Evolutionary conservation across 2,113 vertebrate genomes (phyloP).

Genomic region (Pontoporia blainvillei): DNA sequence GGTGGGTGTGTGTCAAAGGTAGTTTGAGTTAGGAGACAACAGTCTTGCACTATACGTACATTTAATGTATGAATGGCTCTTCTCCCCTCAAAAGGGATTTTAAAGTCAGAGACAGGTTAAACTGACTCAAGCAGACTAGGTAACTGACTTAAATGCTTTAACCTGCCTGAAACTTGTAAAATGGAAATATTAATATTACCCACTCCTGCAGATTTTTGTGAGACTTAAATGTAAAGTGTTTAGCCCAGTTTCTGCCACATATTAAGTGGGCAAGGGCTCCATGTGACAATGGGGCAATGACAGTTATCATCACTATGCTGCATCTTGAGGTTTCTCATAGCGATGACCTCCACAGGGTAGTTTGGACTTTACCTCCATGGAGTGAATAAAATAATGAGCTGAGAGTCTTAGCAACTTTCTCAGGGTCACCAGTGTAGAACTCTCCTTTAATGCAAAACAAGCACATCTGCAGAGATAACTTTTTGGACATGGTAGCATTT

Average conservation of each 20-base stretch:
- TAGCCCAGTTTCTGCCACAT: rapidly evolving
- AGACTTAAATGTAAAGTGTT: background rate
- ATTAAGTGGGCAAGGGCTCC: background rate
- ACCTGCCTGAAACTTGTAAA: background rate
- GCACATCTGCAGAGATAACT: too few species aligned
- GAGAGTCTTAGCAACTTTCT: background rate
- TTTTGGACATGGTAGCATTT: background rate
- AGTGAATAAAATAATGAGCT: background rate
- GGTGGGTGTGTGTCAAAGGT: background rate
- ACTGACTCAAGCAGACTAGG: background rate
- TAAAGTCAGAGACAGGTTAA: background rate
- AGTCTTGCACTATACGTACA: background rate
- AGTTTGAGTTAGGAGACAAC: background rate
- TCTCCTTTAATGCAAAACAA: background rate
- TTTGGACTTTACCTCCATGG: background rate
- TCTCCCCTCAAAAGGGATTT: background rate
- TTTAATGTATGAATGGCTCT: background rate
- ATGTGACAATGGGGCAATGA: rapidly evolving
- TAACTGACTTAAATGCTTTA: too few species aligned
- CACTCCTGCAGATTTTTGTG: background rate
- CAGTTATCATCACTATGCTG: rapidly evolving
- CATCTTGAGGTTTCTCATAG: background rate
- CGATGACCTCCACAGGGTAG: rapidly evolving
- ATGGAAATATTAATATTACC: background rate
- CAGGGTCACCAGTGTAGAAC: too few species aligned